phyloP scores from a whole-genome alignment of 2,113 vertebrate genomes.

The Platichthys flesus region DNA sequence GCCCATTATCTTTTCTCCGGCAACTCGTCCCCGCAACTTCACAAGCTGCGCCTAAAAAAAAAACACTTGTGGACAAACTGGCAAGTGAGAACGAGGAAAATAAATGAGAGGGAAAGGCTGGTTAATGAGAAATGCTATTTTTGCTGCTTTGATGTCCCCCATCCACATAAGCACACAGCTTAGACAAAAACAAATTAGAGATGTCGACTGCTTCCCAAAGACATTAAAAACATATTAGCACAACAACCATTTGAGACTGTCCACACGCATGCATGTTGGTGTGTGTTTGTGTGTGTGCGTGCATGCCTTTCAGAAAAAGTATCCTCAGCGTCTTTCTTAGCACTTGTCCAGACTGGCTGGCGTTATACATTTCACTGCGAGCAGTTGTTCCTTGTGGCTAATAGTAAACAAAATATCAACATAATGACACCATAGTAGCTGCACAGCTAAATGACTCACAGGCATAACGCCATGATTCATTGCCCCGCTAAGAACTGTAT shows the following conservation, averaged over 20 bases:
- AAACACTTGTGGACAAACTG: slow-evolving; percentile 77
- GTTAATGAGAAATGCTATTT: slow-evolving; percentile 87
- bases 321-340: slow-evolving; percentile 45
- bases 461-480: slow-evolving; percentile 69
- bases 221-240: slow-evolving; percentile 89
- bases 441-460: slow-evolving; percentile 69
- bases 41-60: slow-evolving; percentile 73
- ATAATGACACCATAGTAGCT: slow-evolving; percentile 75
- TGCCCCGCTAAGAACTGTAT: slow-evolving; percentile 54
- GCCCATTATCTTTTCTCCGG: slow-evolving; percentile 64
- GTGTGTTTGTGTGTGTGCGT: slow-evolving; percentile 11
- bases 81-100: slow-evolving; percentile 77
- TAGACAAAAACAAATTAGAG: slow-evolving; percentile 87
- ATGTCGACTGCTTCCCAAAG: slow-evolving; percentile 82
- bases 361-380: slow-evolving; percentile 67
- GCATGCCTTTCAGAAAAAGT: slow-evolving; percentile 55
- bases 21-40: slow-evolving; percentile 77
- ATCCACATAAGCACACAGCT: slow-evolving; percentile 84
- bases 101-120: slow-evolving; percentile 84
- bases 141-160: slow-evolving; percentile 84
- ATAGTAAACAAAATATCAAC: slow-evolving; percentile 73
- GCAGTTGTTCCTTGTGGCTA: slow-evolving; percentile 73
- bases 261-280: slow-evolving; percentile 54
- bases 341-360: slow-evolving; percentile 61
- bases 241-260: slow-evolving; percentile 78